phyloP scores from a whole-genome alignment of 2,113 vertebrate genomes.

The Macquaria australasica region DNA sequence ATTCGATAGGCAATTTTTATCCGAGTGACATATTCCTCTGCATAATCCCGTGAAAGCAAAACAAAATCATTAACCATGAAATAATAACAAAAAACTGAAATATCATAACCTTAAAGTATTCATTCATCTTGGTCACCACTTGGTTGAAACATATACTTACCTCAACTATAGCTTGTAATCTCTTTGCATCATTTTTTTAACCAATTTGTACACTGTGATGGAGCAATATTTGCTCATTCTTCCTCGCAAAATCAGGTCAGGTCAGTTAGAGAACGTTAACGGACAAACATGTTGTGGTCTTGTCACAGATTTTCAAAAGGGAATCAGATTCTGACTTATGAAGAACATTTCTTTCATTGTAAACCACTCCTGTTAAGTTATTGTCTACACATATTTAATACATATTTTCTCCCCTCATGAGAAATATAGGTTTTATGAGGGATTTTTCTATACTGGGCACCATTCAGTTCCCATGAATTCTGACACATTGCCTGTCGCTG shows the following conservation, averaged over 20 bases:
- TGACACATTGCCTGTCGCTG: constrained; percentile 33
- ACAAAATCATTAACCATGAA: constrained; percentile 20
- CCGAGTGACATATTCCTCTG: constrained; percentile 20
- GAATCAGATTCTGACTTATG: constrained; percentile 32
- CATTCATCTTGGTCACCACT: constrained; percentile 34
- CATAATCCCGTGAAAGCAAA: constrained; percentile 18
- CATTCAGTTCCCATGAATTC: constrained; percentile 19
- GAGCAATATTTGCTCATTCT: constrained; percentile 54
- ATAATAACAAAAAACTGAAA: constrained; percentile 40
- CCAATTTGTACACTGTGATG: constrained; percentile 64
- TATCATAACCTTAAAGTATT: constrained; percentile 59
- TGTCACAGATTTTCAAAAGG: constrained; percentile 45
- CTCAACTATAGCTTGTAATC: constrained; percentile 34
- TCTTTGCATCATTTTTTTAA: constrained; percentile 41
- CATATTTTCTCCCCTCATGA: background rate
- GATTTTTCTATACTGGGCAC: constrained; percentile 20
- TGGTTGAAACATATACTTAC: constrained; percentile 29
- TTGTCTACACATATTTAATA: constrained; percentile 29
- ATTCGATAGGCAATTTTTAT: constrained; percentile 28
- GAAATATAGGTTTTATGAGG: constrained; percentile 14
- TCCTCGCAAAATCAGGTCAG: constrained; percentile 49
- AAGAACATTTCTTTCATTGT: constrained; percentile 10
- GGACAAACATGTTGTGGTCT: constrained; percentile 7
- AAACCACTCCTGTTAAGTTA: constrained; percentile 44
- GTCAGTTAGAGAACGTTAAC: background rate